These are phyloP conservation scores for Drosophila diplacantha DNA, from an alignment of 2,888 invertebrate species.

Conservation along the genomic window DNA sequence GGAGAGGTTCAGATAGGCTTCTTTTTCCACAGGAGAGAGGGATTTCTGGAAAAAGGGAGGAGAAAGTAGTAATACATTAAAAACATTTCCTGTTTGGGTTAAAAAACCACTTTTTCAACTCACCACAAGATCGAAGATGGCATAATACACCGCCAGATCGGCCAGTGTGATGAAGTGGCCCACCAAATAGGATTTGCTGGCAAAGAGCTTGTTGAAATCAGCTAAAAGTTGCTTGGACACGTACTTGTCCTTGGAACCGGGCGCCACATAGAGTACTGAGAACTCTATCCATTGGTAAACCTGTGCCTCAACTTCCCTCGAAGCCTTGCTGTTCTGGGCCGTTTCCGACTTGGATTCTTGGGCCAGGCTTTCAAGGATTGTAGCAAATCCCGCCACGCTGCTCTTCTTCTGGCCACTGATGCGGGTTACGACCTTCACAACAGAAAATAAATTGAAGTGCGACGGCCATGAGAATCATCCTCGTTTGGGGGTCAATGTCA, in stretches of 20 bases:
- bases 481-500: background rate
- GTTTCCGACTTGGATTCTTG: constrained; percentile 77
- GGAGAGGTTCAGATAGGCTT: constrained; percentile 84
- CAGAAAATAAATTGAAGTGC: constrained; percentile 42
- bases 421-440: constrained; percentile 79
- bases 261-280: constrained; percentile 78
- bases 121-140: constrained; percentile 83
- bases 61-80: background rate
- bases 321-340: constrained; percentile 64
- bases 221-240: constrained; percentile 68
- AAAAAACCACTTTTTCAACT: constrained; percentile 67
- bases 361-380: constrained; percentile 79
- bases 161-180: constrained; percentile 81
- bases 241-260: constrained; percentile 74
- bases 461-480: background rate
- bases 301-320: constrained; percentile 78
- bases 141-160: constrained; percentile 84
- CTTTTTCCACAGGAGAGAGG: constrained; percentile 82
- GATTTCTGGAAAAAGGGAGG: constrained; percentile 79
- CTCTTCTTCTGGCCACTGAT: constrained; percentile 77
- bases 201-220: constrained; percentile 80
- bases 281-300: constrained; percentile 85
- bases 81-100: background rate
- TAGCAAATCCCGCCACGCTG: constrained; percentile 79
- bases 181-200: constrained; percentile 80